A percentile compares a stretch with the other conserved stretches of the same genome.
Evolutionary conservation across 2,797 vertebrate species (phyloP).

Genomic region (Falco peregrinus): DNA sequence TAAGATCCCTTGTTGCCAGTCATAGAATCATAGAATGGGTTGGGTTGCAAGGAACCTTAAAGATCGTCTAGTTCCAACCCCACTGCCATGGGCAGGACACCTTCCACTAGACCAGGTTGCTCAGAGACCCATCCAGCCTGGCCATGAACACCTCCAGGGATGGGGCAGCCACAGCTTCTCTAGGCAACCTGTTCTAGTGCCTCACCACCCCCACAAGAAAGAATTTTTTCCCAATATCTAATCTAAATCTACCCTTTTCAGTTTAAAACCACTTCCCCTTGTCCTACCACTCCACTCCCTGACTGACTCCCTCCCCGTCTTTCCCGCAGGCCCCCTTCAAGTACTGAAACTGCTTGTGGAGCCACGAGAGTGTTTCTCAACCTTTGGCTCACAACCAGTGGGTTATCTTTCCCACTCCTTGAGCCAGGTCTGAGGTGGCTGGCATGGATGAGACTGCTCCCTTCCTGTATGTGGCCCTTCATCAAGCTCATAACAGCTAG

Average conservation of each 20-base stretch:
- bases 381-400: not conserved
- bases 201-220: not conserved
- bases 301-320: not conserved
- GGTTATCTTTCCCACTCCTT: not conserved
- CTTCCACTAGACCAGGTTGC: not conserved
- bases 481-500: not conserved
- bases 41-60: not conserved
- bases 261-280: not conserved
- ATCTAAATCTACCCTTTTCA: not conserved
- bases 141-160: not conserved
- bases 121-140: not conserved
- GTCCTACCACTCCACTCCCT: not conserved
- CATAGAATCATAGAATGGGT: not conserved
- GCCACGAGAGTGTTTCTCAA: not conserved
- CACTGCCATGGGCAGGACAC: not conserved
- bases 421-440: accelerated
- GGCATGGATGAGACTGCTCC: not conserved
- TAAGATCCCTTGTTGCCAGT: not conserved
- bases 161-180: not conserved
- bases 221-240: not conserved
- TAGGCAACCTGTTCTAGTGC: not conserved
- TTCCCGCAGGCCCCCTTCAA: not conserved
- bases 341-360: not conserved
- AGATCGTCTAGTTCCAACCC: accelerated
- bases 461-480: not conserved